Evolutionary conservation across 2,888 invertebrate species (phyloP).

Genomic region (Acanthopleura granulata): DNA sequence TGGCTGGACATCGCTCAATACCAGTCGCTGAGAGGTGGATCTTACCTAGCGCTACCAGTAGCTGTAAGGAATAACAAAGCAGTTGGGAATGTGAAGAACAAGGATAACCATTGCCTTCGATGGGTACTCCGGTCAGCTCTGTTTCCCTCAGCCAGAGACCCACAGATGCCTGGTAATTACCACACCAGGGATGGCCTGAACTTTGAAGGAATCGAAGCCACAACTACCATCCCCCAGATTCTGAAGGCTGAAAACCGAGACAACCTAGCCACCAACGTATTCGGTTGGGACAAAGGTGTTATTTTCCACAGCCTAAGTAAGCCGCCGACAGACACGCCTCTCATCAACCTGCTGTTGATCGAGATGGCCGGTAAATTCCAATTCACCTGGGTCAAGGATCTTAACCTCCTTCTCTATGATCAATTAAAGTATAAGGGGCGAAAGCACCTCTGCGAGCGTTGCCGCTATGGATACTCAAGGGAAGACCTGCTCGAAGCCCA

Average conservation of each 20-base stretch:
- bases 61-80: neutral
- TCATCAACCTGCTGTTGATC: conserved; percentile 23
- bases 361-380: conserved; percentile 22
- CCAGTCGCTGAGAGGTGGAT: neutral
- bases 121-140: too few species aligned
- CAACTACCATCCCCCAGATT: neutral
- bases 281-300: neutral
- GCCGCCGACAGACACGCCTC: too few species aligned
- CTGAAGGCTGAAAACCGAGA: neutral
- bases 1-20: too few species aligned
- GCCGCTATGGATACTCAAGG: too few species aligned
- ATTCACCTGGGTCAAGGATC: conserved; percentile 23
- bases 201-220: neutral
- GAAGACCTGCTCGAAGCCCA: too few species aligned
- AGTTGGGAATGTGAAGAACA: neutral
- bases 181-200: neutral
- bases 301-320: neutral
- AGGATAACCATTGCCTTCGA: neutral
- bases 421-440: too few species aligned
- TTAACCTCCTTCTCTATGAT: too few species aligned
- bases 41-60: neutral
- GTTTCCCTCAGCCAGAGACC: neutral
- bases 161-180: neutral
- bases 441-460: too few species aligned
- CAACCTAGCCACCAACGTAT: conserved; percentile 1